Evolutionary conservation across 1,140 invertebrate genomes (phyloP).

Genomic region (Zelostemma sp.): DNA sequence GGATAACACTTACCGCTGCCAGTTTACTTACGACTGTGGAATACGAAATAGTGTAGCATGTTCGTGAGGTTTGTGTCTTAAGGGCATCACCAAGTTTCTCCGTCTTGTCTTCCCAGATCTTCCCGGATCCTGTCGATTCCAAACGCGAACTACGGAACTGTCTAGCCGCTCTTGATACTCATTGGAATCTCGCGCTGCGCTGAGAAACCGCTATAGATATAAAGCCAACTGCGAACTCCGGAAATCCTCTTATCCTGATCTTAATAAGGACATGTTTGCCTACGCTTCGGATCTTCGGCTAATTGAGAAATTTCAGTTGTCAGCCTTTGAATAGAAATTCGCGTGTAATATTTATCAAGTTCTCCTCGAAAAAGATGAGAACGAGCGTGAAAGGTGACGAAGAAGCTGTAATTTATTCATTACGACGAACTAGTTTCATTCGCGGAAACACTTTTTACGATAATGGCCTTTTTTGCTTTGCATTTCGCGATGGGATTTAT

Average conservation of each 20-base stretch:
- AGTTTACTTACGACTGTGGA: slow-evolving; percentile 28
- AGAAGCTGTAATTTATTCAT: slow-evolving; percentile 1
- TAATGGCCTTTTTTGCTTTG: no score
- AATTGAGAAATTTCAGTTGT: slow-evolving; percentile 62
- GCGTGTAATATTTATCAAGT: slow-evolving; percentile 17
- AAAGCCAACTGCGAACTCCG: slow-evolving; percentile 30
- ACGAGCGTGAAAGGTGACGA: neutral
- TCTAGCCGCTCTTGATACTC: slow-evolving; percentile 17
- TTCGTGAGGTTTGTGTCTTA: slow-evolving; percentile 31
- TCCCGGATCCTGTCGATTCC: slow-evolving; percentile 24
- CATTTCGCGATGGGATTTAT: no score
- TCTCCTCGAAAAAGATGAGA: neutral
- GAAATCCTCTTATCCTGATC: slow-evolving; percentile 60
- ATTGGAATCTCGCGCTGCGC: slow-evolving; percentile 13
- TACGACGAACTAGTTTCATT: neutral
- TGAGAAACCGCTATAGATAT: slow-evolving; percentile 1
- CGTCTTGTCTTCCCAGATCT: slow-evolving; percentile 6
- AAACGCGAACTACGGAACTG: slow-evolving; percentile 30
- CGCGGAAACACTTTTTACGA: no score
- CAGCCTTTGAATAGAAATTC: slow-evolving; percentile 25
- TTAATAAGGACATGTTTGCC: slow-evolving; percentile 53
- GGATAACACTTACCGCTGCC: slow-evolving; percentile 47
- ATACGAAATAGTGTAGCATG: slow-evolving; percentile 40
- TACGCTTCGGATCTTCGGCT: slow-evolving; percentile 54
- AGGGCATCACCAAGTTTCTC: slow-evolving; percentile 28